Conservation (phyloP, 92 coral and sea anemone species). For the Heteractis magnifica region DNA sequence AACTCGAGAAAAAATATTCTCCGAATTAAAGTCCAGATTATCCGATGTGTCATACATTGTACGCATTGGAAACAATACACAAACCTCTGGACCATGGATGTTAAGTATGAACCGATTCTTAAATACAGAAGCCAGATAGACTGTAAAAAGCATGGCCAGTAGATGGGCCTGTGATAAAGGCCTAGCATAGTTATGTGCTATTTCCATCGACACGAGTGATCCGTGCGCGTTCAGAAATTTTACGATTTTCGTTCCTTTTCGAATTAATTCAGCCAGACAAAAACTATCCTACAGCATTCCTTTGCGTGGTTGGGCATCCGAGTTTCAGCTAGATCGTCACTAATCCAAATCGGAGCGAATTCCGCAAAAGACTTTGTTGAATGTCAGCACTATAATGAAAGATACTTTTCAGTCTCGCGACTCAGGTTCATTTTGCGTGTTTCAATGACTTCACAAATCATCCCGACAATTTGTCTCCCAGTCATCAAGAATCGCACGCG, state of each 20-base stretch:
- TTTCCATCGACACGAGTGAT: slow-evolving; percentile 16
- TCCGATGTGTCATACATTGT: not conserved
- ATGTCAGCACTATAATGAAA: slow-evolving; percentile 31
- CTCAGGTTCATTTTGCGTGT: slow-evolving; percentile 51
- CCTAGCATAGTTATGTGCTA: slow-evolving; percentile 6
- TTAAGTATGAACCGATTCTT: not conserved
- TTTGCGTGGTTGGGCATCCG: slow-evolving; percentile 17
- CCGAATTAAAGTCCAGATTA: slow-evolving; percentile 24
- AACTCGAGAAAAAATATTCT: slow-evolving; percentile 16
- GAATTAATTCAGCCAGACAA: slow-evolving; percentile 26
- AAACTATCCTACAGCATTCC: slow-evolving; percentile 19
- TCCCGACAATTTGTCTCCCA: not conserved
- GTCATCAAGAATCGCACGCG: not conserved
- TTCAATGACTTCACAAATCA: slow-evolving; percentile 34
- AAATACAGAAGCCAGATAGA: slow-evolving; percentile 15
- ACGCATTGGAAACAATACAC: not conserved
- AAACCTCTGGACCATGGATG: slow-evolving; percentile 18
- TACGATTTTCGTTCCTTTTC: slow-evolving; percentile 27
- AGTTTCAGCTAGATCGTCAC: slow-evolving; percentile 9
- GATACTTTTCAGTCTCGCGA: slow-evolving; percentile 40
- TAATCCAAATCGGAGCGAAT: slow-evolving; percentile 22
- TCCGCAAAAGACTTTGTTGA: slow-evolving; percentile 11
- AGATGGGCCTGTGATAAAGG: slow-evolving; percentile 24
- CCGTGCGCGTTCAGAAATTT: slow-evolving; percentile 19
- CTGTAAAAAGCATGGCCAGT: slow-evolving; percentile 12